Evolutionary conservation across 2,797 vertebrate genomes (phyloP).

Genomic region (Cuculus canorus): DNA sequence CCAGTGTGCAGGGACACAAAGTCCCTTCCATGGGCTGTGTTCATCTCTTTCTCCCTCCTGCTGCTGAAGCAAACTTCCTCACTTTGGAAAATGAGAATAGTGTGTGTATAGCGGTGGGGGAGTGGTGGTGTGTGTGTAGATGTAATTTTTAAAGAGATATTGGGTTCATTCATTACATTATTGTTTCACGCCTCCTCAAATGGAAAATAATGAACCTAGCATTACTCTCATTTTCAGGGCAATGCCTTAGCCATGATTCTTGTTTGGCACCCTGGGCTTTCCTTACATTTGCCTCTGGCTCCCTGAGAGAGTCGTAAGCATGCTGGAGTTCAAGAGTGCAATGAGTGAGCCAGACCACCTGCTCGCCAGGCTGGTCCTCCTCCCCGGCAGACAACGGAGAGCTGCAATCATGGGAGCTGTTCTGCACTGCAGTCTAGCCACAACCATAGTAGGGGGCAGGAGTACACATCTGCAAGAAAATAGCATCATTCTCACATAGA

Average conservation of each 20-base stretch:
- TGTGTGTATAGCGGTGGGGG: accelerated
- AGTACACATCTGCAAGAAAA: not conserved
- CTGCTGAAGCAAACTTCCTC: not conserved
- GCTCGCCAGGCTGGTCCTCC: not conserved
- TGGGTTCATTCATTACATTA: not conserved
- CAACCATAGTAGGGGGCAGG: not conserved
- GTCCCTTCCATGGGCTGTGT: not conserved
- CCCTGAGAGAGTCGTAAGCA: not conserved
- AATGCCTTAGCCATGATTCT: not conserved
- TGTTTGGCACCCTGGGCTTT: not conserved
- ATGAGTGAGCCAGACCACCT: not conserved
- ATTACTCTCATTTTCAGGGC: not conserved
- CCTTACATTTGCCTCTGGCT: not conserved
- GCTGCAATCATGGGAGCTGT: not conserved
- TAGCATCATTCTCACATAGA: accelerated
- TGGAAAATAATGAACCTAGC: not conserved
- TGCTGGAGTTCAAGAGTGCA: not conserved
- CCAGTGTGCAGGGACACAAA: not conserved
- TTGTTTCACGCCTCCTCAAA: not conserved
- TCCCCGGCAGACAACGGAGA: not conserved
- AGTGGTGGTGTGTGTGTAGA: not conserved
- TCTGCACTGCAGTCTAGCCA: not conserved
- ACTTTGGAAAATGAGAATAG: not conserved
- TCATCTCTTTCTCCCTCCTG: accelerated
- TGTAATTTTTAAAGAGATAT: not conserved